Percentiles rank a stretch among this genome's conserved stretches.
Conservation (phyloP, 2,113 vertebrate genomes). For the Mirza zaza region DNA sequence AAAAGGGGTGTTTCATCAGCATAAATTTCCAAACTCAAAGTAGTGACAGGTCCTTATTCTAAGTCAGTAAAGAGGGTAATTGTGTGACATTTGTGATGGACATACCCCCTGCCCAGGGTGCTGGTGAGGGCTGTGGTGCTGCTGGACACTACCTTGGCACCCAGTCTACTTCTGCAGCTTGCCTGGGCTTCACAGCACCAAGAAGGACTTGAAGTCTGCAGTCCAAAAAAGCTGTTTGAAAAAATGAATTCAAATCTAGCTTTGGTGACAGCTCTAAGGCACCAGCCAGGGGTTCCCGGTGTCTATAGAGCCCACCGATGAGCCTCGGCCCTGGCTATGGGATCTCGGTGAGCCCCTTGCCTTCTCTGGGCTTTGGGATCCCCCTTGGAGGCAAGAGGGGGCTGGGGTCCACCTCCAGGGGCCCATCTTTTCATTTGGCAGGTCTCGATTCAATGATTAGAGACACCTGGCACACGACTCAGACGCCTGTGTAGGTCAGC, state of each 20-base stretch:
- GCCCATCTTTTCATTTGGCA: not conserved
- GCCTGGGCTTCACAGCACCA: not conserved
- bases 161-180: not conserved
- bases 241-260: not conserved
- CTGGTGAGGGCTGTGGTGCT: accelerated
- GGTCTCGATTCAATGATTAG: not conserved
- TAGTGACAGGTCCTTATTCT: slow-evolving; percentile 13
- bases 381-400: not conserved
- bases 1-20: not conserved
- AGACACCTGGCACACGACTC: not conserved
- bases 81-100: not conserved
- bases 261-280: not conserved
- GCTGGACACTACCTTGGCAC: not conserved
- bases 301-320: not conserved
- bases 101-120: not conserved
- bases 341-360: not conserved
- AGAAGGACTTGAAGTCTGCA: not conserved
- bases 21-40: not conserved
- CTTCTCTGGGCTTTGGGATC: not conserved
- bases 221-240: not conserved
- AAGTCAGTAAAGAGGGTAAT: not conserved
- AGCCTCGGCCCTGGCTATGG: not conserved
- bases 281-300: not conserved
- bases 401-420: not conserved
- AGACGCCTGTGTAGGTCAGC: not conserved